Evolutionary conservation across 2,113 vertebrate genomes (phyloP), one percentile per base, ranked within the genome.

Genomic region (Benthochromis sp.): DNA sequence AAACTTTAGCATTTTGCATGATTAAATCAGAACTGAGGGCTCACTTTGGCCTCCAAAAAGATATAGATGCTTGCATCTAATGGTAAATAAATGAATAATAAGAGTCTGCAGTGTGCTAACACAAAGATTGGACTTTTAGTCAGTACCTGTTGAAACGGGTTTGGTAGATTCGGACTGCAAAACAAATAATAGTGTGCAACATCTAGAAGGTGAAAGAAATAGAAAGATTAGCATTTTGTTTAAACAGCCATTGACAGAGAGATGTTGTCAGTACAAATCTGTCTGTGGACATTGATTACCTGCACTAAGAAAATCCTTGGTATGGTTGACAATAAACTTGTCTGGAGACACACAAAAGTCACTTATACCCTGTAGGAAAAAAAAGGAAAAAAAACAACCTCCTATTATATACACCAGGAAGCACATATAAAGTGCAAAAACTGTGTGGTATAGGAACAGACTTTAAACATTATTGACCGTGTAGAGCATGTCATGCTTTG

Each of bases 81-180:
- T 14, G 86, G 86, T 2, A 69, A 79, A 40, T 16, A 71, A 27
- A 73, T 45, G 13, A 73, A 45, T 45, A 11, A 82, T 79, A 17
- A 38, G 9, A 82, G 85, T 85, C 84, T 73, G 52, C 47, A 84
- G 82, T 38, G 40, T 86, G n/a, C 24, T 79, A 81, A 54, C 36
- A 87, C 52, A 61, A 5, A 87, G 14, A 2, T 47, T 76, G 16
- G 34, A 83, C 79, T 19, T 89, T 87, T 85, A 71, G 55, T 90
- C 86, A 0, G 4, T 97, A 99, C 98, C 98, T 99, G 97, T 94
- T 99, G 99, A 95, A 99, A 99, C 29, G 99, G 99, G 95, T 97
- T 99, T 93, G 94, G 96, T 16, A 96, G 92, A 87, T 96, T 97
- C 84, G 98, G 98, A 78, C 97, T 97, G 92, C 99, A 99, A 89